Conservation (phyloP, 2,888 invertebrate species). For the Lithophane ornitopus region DNA sequence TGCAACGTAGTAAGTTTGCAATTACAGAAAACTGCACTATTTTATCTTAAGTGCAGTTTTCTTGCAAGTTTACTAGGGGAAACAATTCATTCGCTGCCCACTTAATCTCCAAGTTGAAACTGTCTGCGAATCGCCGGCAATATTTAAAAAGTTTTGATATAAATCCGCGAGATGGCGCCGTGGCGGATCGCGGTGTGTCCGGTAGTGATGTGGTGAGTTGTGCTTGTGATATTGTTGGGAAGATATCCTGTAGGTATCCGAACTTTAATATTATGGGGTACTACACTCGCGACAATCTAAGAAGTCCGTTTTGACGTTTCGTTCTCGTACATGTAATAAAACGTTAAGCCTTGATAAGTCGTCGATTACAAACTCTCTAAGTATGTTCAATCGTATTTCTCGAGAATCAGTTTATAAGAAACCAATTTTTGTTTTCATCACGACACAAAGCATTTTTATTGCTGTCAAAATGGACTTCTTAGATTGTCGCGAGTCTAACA, state of each 20-base stretch:
- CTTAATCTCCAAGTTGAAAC: conserved; percentile 75
- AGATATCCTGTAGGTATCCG: not conserved
- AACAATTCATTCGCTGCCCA: conserved; percentile 74
- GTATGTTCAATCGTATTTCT: no score
- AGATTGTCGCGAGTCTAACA: no score
- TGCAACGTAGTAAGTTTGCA: conserved; percentile 60
- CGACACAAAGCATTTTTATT: no score
- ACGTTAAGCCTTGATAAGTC: no score
- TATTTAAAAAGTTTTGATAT: conserved; percentile 78
- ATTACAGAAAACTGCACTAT: conserved; percentile 70
- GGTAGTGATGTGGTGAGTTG: conserved; percentile 30
- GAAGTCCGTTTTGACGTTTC: no score
- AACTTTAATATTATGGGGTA: not conserved
- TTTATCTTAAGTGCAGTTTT: conserved; percentile 74
- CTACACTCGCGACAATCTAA: no score
- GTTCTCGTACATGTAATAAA: no score
- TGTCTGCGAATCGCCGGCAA: conserved; percentile 66
- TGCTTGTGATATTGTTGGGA: not conserved
- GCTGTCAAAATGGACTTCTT: no score
- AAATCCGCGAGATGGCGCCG: conserved; percentile 70
- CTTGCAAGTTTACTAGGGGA: conserved; percentile 71
- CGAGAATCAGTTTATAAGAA: no score
- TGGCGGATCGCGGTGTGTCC: conserved; percentile 1
- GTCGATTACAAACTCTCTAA: no score
- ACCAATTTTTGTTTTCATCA: no score